Evolutionary conservation across 1,140 invertebrate genomes (phyloP), one percentile per base, ranked within the genome.

Genomic region (Pollicipes pollicipes): DNA sequence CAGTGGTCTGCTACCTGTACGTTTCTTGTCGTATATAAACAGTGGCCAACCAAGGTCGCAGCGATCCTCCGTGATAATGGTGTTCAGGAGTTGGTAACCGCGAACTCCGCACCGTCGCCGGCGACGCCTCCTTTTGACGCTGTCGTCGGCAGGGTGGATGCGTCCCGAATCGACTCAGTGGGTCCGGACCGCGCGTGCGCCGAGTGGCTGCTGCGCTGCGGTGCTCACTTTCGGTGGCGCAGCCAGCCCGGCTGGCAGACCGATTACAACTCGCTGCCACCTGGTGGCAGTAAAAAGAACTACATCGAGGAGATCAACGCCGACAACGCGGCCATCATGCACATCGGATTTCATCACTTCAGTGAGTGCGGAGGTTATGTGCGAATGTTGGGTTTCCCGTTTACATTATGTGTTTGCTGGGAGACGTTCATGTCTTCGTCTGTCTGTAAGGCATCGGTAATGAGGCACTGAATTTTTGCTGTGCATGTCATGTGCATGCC

Each of bases 101-200:
- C n/a, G n/a, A n/a, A n/a, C n/a, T n/a, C n/a, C n/a, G n/a, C n/a
- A n/a, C n/a, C n/a, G n/a, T n/a, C n/a, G n/a, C n/a, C n/a, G n/a
- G n/a, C n/a, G 32, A 70, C 10, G 30, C 30, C 30, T 70, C 66
- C 30, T 24, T 70, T 17, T 35, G 17, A 37, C 10, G 28, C 31
- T 3, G 27, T 31, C 3, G 27, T 70, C 58, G 17, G 13, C 83
- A 89, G 83, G 81, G 84, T 87, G 70, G 89, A 90, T 78, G 74
- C 80, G 31, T 80, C 84, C 10, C 80, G 90, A 74, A 83, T 91
- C 35, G 84, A 88, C 78, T 78, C 83, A 75, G 82, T 92, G 72
- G 93, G 93, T 0, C 84, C 91, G 4, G 91, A 95, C 78, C 77
- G 87, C 76, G 88, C 88, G n/a, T 93, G 91, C 82, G 90, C 92